Evolutionary conservation across 1,140 invertebrate genomes (phyloP).

Genomic region (Ladona fulva): DNA sequence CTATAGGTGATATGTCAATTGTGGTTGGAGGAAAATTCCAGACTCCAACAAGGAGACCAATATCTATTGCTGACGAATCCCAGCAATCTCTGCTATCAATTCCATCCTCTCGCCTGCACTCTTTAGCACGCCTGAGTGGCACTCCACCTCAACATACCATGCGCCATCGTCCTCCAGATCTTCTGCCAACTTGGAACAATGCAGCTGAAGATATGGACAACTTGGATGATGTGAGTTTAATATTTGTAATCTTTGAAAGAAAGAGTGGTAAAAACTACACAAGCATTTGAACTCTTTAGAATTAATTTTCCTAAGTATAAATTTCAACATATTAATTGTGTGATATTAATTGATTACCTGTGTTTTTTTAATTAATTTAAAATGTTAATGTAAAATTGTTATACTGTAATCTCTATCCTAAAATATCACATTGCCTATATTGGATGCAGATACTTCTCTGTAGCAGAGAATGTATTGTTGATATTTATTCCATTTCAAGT

Average conservation of each 20-base stretch:
- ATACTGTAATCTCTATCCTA: not conserved
- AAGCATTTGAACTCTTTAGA: too few species aligned
- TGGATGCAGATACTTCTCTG: too few species aligned
- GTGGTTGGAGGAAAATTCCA: not conserved
- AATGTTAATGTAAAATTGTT: slow-evolving; percentile 18
- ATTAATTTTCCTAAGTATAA: too few species aligned
- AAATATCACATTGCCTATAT: too few species aligned
- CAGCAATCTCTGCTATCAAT: not conserved
- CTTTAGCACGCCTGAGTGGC: not conserved
- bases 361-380: too few species aligned
- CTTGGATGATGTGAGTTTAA: slow-evolving; percentile 72
- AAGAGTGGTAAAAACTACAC: too few species aligned
- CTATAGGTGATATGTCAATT: not conserved
- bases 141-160: slow-evolving; percentile 53
- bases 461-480: too few species aligned
- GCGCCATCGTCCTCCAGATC: slow-evolving; percentile 56
- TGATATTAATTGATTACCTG: too few species aligned
- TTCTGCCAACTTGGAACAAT: slow-evolving; percentile 72
- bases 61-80: not conserved
- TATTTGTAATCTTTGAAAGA: too few species aligned
- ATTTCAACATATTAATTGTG: too few species aligned
- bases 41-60: not conserved
- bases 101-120: not conserved
- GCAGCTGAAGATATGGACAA: slow-evolving; percentile 84
- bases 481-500: too few species aligned